Percentiles rank a stretch among this genome's conserved stretches.
Conservation (phyloP, 2,113 vertebrate species). For the Dendrocopos noguchii region DNA sequence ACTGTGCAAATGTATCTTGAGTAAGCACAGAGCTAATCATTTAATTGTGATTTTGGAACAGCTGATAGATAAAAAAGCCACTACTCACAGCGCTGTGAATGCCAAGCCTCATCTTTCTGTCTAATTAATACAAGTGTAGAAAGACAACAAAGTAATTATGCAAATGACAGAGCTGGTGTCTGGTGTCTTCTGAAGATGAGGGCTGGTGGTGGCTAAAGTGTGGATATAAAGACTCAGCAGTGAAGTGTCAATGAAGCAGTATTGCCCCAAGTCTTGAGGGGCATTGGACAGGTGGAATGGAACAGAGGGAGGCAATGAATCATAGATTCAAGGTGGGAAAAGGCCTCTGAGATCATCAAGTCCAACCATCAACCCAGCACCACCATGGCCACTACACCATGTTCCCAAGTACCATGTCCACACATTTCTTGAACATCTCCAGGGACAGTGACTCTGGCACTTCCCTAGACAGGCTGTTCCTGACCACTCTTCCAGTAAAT, state of each 20-base stretch:
- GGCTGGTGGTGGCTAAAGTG: background rate
- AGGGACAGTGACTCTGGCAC: no score
- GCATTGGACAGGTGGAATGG: background rate
- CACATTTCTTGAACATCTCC: no score
- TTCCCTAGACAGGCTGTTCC: no score
- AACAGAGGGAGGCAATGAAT: background rate
- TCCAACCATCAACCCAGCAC: no score
- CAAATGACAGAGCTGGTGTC: background rate
- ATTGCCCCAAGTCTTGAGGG: background rate
- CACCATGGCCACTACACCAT: no score
- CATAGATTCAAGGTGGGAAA: no score
- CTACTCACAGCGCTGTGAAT: background rate
- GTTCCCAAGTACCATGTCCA: no score
- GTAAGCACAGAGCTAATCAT: background rate
- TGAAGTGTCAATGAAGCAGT: background rate
- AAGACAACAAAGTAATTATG: background rate
- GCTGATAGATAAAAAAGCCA: background rate
- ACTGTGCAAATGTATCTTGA: background rate
- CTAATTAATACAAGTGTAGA: background rate
- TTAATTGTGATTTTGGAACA: slow-evolving; percentile 2
- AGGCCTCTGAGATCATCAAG: no score
- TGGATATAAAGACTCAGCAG: background rate
- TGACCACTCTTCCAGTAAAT: background rate
- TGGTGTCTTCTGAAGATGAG: background rate
- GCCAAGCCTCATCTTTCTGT: background rate